Evolutionary conservation across 2,888 invertebrate species (phyloP).

Genomic region (Drosophila borealis): DNA sequence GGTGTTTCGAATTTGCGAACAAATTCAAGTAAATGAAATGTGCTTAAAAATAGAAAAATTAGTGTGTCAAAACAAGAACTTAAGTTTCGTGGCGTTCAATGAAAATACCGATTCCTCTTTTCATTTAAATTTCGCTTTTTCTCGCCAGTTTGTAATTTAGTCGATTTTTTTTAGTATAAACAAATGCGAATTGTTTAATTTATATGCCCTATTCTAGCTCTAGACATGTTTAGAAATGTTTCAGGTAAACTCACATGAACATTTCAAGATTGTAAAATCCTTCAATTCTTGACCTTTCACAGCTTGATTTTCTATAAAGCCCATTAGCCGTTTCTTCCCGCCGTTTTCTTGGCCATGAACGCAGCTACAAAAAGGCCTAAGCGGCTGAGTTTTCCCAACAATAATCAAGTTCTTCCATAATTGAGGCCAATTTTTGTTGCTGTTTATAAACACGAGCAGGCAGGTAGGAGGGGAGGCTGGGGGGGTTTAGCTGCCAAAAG

Average conservation of each 20-base stretch:
- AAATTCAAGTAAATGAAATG: too few species aligned
- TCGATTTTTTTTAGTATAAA: neutral
- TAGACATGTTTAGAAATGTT: neutral
- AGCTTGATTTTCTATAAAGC: neutral
- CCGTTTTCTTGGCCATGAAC: slow-evolving; percentile 37
- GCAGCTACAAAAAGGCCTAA: neutral
- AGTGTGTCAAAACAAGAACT: too few species aligned
- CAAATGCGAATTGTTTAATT: neutral
- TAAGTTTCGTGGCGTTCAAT: too few species aligned
- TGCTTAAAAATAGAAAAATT: too few species aligned
- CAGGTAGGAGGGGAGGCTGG: neutral
- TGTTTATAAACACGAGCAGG: slow-evolving; percentile 25
- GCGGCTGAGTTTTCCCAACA: slow-evolving; percentile 18
- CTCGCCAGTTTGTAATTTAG: neutral
- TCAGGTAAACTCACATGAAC: slow-evolving; percentile 6
- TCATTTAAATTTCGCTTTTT: too few species aligned
- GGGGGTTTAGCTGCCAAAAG: slow-evolving; percentile 5
- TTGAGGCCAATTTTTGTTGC: slow-evolving; percentile 14
- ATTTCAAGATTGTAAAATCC: slow-evolving; percentile 8
- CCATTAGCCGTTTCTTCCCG: slow-evolving; percentile 15
- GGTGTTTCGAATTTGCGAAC: too few species aligned
- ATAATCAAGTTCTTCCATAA: slow-evolving; percentile 37
- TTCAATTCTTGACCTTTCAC: slow-evolving; percentile 17
- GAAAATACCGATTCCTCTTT: too few species aligned
- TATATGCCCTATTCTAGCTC: neutral